phyloP scores from a whole-genome alignment of 2,888 invertebrate genomes.

The Megamerina dolium region DNA sequence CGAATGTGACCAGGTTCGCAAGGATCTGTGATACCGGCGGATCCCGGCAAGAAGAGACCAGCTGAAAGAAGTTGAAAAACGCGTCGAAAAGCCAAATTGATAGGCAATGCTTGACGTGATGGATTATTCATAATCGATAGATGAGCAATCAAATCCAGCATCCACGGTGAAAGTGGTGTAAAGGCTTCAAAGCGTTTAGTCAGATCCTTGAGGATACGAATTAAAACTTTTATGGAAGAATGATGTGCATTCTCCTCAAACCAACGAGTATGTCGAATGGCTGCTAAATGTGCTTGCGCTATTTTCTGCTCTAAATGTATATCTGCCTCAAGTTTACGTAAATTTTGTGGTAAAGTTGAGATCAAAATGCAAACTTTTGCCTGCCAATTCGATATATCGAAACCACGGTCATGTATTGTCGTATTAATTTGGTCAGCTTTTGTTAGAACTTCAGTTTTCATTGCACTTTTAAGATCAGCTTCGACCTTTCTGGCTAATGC shows the following conservation, averaged over 20 bases:
- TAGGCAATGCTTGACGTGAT: slow-evolving; percentile 82
- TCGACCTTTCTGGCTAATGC: slow-evolving; percentile 81
- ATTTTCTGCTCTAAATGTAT: slow-evolving; percentile 68
- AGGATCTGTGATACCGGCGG: slow-evolving; percentile 87
- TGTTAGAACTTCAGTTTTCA: slow-evolving; percentile 58
- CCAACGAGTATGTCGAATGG: slow-evolving; percentile 94
- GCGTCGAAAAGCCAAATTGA: slow-evolving; percentile 85
- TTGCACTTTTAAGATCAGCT: slow-evolving; percentile 75
- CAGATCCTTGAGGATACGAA: slow-evolving; percentile 88
- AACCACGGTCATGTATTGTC: slow-evolving; percentile 68
- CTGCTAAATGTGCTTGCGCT: slow-evolving; percentile 84
- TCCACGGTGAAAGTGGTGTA: slow-evolving; percentile 90
- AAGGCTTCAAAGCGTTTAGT: slow-evolving; percentile 85
- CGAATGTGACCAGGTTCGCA: slow-evolving; percentile 85
- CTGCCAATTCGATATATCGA: slow-evolving; percentile 78
- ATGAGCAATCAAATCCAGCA: slow-evolving; percentile 91
- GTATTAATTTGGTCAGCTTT: slow-evolving; percentile 53
- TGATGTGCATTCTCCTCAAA: slow-evolving; percentile 97
- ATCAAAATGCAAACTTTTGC: slow-evolving; percentile 87
- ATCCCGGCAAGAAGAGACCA: slow-evolving; percentile 92
- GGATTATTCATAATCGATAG: slow-evolving; percentile 96
- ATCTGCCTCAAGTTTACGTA: slow-evolving; percentile 88
- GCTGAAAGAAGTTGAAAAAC: slow-evolving; percentile 87
- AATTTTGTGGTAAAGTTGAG: slow-evolving; percentile 89
- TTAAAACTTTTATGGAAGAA: slow-evolving; percentile 91